Conservation (phyloP, 1,140 invertebrate species). For the Lordiphosa stackelbergi region DNA sequence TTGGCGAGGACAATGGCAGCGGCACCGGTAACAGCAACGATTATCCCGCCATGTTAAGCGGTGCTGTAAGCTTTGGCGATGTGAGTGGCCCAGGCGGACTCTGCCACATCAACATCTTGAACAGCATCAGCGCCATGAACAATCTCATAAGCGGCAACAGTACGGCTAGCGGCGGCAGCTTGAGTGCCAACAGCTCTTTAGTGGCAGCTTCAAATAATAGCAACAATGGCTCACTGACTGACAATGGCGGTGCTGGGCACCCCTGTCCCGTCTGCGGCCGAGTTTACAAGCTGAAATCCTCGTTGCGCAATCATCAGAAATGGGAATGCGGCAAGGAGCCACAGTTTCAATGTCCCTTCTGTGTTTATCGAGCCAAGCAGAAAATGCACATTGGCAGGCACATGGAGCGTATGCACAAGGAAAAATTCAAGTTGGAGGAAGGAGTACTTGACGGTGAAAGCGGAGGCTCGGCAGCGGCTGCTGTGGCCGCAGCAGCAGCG, state of each 20-base stretch:
- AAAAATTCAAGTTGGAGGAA: constrained; percentile 79
- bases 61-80: constrained; percentile 66
- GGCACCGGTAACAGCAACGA: constrained; percentile 47
- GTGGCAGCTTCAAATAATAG: constrained; percentile 20
- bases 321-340: constrained; percentile 92
- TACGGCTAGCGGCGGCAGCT: constrained; percentile 8
- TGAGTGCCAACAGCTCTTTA: constrained; percentile 15
- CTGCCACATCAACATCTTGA: constrained; percentile 72
- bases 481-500: constrained; percentile 47
- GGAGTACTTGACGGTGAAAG: constrained; percentile 36
- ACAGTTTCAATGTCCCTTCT: constrained; percentile 89
- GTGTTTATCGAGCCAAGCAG: constrained; percentile 88
- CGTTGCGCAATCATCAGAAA: constrained; percentile 89
- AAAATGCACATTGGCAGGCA: constrained; percentile 92
- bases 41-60: constrained; percentile 58
- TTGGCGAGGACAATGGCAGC: constrained; percentile 53
- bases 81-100: constrained; percentile 72
- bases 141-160: constrained; percentile 65
- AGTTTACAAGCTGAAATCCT: constrained; percentile 90
- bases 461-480: constrained; percentile 31
- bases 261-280: constrained; percentile 89
- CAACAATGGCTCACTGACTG: constrained; percentile 41
- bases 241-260: constrained; percentile 78
- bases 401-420: constrained; percentile 91
- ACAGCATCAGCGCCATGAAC: constrained; percentile 75